Evolutionary conservation across 2,797 vertebrate species (phyloP).

Genomic region (Gastrophryne carolinensis): DNA sequence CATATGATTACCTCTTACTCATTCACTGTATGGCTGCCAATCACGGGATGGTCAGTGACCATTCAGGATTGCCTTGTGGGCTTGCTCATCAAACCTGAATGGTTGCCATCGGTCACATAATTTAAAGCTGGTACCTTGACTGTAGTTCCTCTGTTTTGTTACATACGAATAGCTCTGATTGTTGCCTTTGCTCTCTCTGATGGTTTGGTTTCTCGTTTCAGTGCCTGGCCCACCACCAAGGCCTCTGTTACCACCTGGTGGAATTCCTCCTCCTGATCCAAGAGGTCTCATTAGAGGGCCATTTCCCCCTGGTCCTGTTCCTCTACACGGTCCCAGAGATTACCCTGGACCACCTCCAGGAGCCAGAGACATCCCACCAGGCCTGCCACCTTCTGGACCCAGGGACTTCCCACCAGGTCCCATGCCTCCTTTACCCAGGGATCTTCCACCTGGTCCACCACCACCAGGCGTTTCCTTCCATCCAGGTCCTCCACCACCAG

Average conservation of each 20-base stretch:
- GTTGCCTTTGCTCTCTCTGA: not conserved
- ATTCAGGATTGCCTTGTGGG: no score
- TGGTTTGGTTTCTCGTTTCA: no score
- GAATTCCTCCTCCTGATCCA: constrained; percentile 42
- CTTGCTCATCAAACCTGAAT: no score
- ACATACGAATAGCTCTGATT: not conserved
- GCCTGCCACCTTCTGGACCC: constrained; percentile 49
- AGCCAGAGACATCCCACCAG: constrained; percentile 56
- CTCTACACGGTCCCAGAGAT: constrained; percentile 71
- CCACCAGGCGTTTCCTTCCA: not conserved
- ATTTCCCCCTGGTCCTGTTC: constrained; percentile 68
- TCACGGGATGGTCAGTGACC: no score
- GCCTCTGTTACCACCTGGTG: constrained; percentile 49
- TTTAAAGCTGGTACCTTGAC: no score
- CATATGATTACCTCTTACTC: no score
- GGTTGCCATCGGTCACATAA: no score
- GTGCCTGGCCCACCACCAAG: constrained; percentile 56
- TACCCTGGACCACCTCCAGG: constrained; percentile 61
- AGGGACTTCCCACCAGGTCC: constrained; percentile 58
- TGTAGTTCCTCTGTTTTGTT: no score
- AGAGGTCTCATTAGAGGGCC: constrained; percentile 61
- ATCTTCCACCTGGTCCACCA: constrained; percentile 63
- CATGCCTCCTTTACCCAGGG: constrained; percentile 54
- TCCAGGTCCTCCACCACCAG: not conserved
- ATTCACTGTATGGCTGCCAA: no score